Conservation (phyloP, 2,113 vertebrate genomes). For the Platichthys flesus region DNA sequence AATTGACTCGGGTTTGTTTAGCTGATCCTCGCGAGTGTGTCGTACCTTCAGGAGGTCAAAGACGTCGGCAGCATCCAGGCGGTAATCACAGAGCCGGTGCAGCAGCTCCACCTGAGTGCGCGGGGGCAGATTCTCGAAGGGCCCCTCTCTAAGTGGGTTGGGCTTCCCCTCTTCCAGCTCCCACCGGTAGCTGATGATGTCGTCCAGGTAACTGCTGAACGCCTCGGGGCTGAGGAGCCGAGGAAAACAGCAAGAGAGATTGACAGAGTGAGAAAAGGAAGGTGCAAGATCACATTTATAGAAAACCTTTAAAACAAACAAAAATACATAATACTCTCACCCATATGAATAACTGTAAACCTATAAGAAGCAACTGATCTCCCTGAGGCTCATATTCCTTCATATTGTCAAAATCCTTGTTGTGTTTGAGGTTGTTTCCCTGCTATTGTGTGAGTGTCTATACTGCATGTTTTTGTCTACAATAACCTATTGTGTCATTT, state of each 20-base stretch:
- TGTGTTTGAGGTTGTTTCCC: no score
- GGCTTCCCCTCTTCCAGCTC: slow-evolving; percentile 97
- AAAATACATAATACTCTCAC: no score
- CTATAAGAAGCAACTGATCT: no score
- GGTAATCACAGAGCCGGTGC: slow-evolving; percentile 96
- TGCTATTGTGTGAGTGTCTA: no score
- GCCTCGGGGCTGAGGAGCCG: slow-evolving; percentile 85
- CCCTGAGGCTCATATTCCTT: no score
- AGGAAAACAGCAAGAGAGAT: not conserved
- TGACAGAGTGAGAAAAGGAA: not conserved
- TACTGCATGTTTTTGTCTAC: no score
- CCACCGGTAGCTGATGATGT: slow-evolving; percentile 99
- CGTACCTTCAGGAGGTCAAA: slow-evolving; percentile 96
- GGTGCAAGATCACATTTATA: not conserved
- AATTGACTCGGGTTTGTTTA: not conserved
- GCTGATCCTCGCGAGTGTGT: not conserved
- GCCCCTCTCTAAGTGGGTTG: slow-evolving; percentile 89
- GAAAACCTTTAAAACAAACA: no score
- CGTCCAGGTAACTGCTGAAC: slow-evolving; percentile 94
- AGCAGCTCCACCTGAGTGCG: slow-evolving; percentile 93
- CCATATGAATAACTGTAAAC: no score
- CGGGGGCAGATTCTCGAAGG: slow-evolving; percentile 89
- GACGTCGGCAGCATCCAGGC: slow-evolving; percentile 96
- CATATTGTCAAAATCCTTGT: no score
- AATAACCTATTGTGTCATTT: no score